Conservation (phyloP, 2,888 invertebrate genomes). For the Meandrusa payeni region DNA sequence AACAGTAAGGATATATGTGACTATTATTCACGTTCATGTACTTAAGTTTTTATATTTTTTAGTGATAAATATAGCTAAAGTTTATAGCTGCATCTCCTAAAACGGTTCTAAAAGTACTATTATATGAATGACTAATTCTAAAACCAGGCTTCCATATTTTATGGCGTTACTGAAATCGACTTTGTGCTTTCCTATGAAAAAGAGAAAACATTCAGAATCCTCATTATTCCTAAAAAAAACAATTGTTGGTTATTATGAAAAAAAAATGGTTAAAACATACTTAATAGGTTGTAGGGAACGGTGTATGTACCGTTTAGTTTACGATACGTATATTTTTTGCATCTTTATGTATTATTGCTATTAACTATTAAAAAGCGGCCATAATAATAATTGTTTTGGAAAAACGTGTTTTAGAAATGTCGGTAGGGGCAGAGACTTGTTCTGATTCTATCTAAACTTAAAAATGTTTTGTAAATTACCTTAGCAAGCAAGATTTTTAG, state of each 20-base stretch:
- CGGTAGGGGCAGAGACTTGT: constrained; percentile 40
- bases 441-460: no score
- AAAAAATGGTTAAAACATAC: constrained; percentile 47
- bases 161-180: constrained; percentile 48
- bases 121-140: constrained; percentile 60
- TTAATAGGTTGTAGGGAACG: constrained; percentile 53
- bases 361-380: constrained; percentile 57
- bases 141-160: constrained; percentile 31
- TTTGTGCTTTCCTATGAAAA: constrained; percentile 48
- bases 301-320: constrained; percentile 38
- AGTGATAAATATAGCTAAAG: constrained; percentile 44
- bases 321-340: constrained; percentile 67
- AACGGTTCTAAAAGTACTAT: constrained; percentile 71
- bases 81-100: constrained; percentile 63
- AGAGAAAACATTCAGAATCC: constrained; percentile 45
- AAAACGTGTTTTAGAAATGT: constrained; percentile 39
- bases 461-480: no score
- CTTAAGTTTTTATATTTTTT: constrained; percentile 57
- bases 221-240: constrained; percentile 55
- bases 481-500: no score
- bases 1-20: no score
- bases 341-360: constrained; percentile 52
- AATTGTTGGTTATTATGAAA: constrained; percentile 47
- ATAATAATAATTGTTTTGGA: constrained; percentile 55
- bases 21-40: constrained; percentile 38